Percentiles rank a stretch among this genome's conserved stretches.
phyloP scores from a whole-genome alignment of 2,888 invertebrate species.

The Aphidius colemani region DNA sequence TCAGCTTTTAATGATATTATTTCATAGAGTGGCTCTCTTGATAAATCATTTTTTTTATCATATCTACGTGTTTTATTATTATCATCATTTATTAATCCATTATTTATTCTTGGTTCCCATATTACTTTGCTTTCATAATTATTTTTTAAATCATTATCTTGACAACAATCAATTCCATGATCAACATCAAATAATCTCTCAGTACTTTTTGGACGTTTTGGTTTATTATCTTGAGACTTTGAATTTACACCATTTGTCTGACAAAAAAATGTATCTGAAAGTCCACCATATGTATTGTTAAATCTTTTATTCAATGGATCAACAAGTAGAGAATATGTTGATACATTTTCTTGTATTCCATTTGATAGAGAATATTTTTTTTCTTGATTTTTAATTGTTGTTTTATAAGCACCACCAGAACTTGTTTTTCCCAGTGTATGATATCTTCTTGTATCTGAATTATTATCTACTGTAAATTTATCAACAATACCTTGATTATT shows the following conservation, averaged over 20 bases:
- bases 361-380: constrained; percentile 39
- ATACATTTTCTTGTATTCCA: constrained; percentile 35
- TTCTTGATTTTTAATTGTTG: constrained; percentile 30
- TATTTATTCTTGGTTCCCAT: constrained; percentile 33
- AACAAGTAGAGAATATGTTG: constrained; percentile 37
- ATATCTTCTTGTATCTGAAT: constrained; percentile 48
- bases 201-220: constrained; percentile 52
- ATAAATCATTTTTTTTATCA: constrained; percentile 37
- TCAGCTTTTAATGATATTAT: constrained; percentile 41
- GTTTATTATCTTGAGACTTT: constrained; percentile 36
- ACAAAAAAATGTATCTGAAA: constrained; percentile 44
- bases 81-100: constrained; percentile 23
- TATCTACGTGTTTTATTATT: constrained; percentile 30
- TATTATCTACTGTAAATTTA: constrained; percentile 31
- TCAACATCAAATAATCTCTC: constrained; percentile 49
- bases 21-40: constrained; percentile 46
- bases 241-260: constrained; percentile 46
- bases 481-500: constrained; percentile 31
- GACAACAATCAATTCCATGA: constrained; percentile 40
- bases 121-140: constrained; percentile 19
- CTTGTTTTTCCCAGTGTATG: constrained; percentile 48
- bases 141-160: background rate
- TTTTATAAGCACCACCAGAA: constrained; percentile 27
- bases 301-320: constrained; percentile 41
- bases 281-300: constrained; percentile 33